Evolutionary conservation across 2,888 invertebrate genomes (phyloP), one percentile per base, ranked within the genome.

Genomic region (Sphaerolaimus hirsutus): DNA sequence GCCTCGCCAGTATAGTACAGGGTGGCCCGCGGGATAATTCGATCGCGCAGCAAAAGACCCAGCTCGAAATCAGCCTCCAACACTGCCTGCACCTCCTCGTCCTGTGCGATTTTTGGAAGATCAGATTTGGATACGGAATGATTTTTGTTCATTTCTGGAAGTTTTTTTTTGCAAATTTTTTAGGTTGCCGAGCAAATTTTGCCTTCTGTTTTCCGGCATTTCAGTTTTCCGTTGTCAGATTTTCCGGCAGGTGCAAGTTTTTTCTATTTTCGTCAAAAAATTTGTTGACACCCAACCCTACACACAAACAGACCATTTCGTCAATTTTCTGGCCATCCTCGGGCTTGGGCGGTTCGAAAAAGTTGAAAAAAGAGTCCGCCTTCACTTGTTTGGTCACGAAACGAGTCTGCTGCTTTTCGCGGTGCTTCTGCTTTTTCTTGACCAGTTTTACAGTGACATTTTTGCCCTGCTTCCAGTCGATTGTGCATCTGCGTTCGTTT

Each of bases 351-450:
- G 91, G 91, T 55, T 74, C 76, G 70, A 99, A 97, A 74, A 97
- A 99, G 70, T 93, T 93, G 72, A 99, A 99, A 74, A 97, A 99
- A 0, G 91, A 93, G 67, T 93, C 91, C 48, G 81, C 84, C 62
- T 83, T 82, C 54, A 93, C 82, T 46, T 81, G 26, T 71, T 87
- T 91, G 44, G 81, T 82, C 53, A 93, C 78, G n/a, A 83, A 84
- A 59, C 89, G 76, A 49, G 83, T 80, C 0, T 82, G 78, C 44
- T 86, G 87, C 52, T 81, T 76, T 51, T 40, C 82, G 76, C 91
- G 91, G 68, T 93, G 91, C 68, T 93, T 97, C 70, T 97, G 93
- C 69, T 86, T 89, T 74, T 91, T 91, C 66, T 84, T 83, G 52
- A 91, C 79, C 32, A 80, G 81, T 71, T 91, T 91, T 44, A 89